Evolutionary conservation across 2,113 vertebrate genomes (phyloP), one percentile per base, ranked within the genome.

Genomic region (Sitta europaea): DNA sequence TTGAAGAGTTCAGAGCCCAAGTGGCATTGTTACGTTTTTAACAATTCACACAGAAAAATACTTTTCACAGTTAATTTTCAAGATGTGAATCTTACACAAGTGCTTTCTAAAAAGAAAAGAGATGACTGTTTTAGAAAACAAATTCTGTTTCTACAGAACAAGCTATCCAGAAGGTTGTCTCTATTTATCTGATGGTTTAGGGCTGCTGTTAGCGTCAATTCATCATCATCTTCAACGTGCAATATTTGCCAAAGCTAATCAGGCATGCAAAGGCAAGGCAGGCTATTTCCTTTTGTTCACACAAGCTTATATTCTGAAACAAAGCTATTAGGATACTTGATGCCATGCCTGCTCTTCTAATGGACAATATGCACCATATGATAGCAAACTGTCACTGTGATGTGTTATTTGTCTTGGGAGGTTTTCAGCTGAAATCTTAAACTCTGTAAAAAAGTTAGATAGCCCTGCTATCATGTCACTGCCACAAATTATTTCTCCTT

Each of bases 191-290:
- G 73, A 75, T 65, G 18, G 57, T 92, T 72, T 63, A 87, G 31
- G 45, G 84, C 76, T 84, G 76, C 83, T 89, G 61, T 84, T 91
- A 59, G 24, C 0, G 0, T 63, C 65, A 77, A 36, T 89, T 88
- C 61, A 70, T 82, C 71, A 55, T 29, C 75, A 28, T 70, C 61
- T 86, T 67, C 57, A 61, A 61, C 31, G 79, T 8, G 17, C 73
- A 87, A 24, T 91, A 91, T 91, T 72, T 96, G 87, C 80, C 76
- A 87, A 96, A 72, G 63, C 54, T 90, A 90, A 75, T 92, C 31
- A 57, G 57, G 71, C 35, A 7, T 85, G 87, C 50, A 75, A 85
- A 87, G 57, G 89, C 57, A 95, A 85, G 25, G 57, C 63, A 74
- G 33, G 14, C 61, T 86, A 57, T 84, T 91, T 91, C 65, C 59